Evolutionary conservation across 1,140 invertebrate species (phyloP).

Genomic region (Papilio xuthus): DNA sequence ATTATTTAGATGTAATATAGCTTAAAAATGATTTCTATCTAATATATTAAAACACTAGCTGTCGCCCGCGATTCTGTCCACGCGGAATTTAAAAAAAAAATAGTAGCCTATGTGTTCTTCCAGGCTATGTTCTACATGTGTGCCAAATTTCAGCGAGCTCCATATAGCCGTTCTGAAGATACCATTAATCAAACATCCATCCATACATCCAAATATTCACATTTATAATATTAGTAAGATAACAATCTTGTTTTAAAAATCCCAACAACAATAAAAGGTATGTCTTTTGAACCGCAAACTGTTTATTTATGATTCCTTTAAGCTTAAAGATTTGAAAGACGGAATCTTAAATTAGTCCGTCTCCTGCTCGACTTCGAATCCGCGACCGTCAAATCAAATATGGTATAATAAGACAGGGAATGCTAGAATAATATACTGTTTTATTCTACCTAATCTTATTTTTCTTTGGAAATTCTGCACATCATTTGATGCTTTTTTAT

Average conservation of each 20-base stretch:
- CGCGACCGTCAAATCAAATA: not conserved
- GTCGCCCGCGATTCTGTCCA: no score
- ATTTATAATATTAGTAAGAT: no score
- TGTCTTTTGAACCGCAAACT: not conserved
- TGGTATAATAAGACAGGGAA: not conserved
- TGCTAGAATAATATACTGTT: not conserved
- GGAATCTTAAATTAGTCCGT: not conserved
- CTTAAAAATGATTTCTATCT: no score
- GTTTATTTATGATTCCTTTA: conserved; percentile 5
- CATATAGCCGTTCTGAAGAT: no score
- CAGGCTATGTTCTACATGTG: no score
- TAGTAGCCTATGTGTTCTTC: no score
- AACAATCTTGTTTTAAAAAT: conserved; percentile 1
- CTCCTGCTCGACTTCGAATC: not conserved
- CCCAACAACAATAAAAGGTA: not conserved
- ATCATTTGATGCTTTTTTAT: not conserved
- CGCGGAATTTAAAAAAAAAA: no score
- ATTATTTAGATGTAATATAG: no score
- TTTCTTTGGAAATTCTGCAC: not conserved
- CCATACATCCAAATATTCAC: no score
- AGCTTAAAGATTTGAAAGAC: conserved; percentile 3
- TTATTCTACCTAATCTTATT: not conserved
- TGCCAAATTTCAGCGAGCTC: no score
- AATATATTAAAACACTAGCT: no score
- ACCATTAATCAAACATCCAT: no score